Percentiles rank a stretch among this genome's conserved stretches.
Evolutionary conservation across 1,140 invertebrate genomes (phyloP).

Genomic region (Druon quercuslanigerum): DNA sequence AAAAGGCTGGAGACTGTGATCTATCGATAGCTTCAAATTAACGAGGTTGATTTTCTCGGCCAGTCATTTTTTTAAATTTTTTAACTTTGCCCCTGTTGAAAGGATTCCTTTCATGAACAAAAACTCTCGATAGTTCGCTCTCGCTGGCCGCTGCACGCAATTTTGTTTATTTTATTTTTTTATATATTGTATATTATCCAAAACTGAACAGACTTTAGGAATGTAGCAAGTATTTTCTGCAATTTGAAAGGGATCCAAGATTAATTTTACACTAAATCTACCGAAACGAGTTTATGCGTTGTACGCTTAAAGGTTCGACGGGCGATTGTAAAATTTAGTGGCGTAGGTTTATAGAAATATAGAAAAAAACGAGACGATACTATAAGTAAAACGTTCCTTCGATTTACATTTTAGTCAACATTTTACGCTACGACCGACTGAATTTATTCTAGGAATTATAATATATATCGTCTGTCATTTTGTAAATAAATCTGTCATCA

Average conservation of each 20-base stretch:
- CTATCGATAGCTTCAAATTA: constrained; percentile 17
- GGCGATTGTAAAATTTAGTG: constrained; percentile 9
- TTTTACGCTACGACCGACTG: constrained; percentile 18
- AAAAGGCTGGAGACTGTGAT: constrained; percentile 22
- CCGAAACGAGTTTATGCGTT: not conserved
- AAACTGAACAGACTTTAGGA: not conserved
- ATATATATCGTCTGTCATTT: constrained; percentile 19
- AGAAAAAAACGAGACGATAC: constrained; percentile 15
- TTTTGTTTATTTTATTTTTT: constrained; percentile 31
- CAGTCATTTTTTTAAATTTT: not conserved
- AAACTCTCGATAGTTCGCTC: constrained; percentile 1
- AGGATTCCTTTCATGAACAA: not conserved
- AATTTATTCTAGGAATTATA: constrained; percentile 21
- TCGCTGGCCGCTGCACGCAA: constrained; percentile 10
- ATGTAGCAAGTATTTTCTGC: constrained; percentile 1
- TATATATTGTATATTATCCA: constrained; percentile 23
- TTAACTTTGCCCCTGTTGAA: constrained; percentile 6
- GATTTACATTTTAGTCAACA: constrained; percentile 6
- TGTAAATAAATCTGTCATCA: constrained; percentile 19
- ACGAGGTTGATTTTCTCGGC: not conserved
- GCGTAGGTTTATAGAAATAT: not conserved
- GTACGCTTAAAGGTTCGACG: constrained; percentile 4
- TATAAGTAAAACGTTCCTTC: constrained; percentile 12
- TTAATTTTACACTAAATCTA: not conserved
- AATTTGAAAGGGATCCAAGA: not conserved